Evolutionary conservation across 2,113 vertebrate genomes (phyloP).

Genomic region (Motacilla tschutschensis): DNA sequence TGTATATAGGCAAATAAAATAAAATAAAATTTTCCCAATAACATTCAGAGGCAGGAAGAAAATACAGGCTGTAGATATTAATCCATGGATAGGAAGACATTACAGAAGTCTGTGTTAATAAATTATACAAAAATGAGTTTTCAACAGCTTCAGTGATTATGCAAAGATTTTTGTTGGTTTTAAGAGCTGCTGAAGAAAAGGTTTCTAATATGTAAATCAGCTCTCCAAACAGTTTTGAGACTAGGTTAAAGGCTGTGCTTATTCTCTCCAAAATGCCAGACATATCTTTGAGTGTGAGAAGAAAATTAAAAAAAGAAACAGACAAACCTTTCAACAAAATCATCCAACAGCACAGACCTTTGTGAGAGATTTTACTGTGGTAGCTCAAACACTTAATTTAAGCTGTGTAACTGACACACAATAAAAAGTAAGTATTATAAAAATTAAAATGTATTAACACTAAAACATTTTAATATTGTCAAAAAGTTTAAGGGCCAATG

Average conservation of each 20-base stretch:
- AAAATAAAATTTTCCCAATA: neutral
- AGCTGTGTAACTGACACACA: neutral
- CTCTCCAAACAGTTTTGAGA: neutral
- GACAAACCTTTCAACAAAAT: constrained; percentile 14
- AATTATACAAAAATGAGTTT: neutral
- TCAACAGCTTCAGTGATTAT: neutral
- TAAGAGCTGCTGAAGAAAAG: neutral
- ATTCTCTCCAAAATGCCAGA: constrained; percentile 35
- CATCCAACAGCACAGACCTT: neutral
- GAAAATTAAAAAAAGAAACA: constrained; percentile 56
- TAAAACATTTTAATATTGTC: neutral
- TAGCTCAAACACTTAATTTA: neutral
- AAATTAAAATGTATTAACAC: neutral
- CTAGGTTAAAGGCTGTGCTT: constrained; percentile 36
- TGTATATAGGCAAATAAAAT: neutral
- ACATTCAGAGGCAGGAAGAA: neutral
- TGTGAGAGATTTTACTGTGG: neutral
- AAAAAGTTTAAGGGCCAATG: neutral
- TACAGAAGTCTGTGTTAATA: neutral
- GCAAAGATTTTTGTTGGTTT: neutral
- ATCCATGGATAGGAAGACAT: neutral
- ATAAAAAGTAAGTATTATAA: neutral
- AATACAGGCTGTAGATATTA: neutral
- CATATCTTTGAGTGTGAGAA: constrained; percentile 39
- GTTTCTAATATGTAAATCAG: neutral